phyloP scores from a whole-genome alignment of 2,113 vertebrate genomes.

The Cyprinus carpio region DNA sequence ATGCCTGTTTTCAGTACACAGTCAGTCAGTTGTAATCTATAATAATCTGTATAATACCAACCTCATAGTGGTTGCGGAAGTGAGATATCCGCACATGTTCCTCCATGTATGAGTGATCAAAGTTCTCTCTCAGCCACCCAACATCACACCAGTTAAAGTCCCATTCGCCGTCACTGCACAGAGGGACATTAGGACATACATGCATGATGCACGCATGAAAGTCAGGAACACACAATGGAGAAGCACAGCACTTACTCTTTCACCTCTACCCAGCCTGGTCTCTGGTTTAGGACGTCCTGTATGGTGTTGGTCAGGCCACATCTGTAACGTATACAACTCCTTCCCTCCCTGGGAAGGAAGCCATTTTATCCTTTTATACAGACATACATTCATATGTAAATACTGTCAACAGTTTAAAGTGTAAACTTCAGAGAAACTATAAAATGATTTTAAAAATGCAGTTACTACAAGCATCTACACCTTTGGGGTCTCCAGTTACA shows the following conservation, averaged over 20 bases:
- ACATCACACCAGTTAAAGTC: conserved; percentile 93
- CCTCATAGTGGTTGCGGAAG: conserved; percentile 92
- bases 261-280: conserved; percentile 86
- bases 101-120: conserved; percentile 85
- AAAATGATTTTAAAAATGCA: background rate
- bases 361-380: no score
- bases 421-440: background rate
- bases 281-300: conserved; percentile 79
- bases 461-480: background rate
- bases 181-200: background rate
- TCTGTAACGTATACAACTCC: conserved; percentile 80
- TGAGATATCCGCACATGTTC: conserved; percentile 87
- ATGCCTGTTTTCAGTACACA: background rate
- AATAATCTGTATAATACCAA: conserved; percentile 55
- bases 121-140: conserved; percentile 87
- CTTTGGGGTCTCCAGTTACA: no score
- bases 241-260: conserved; percentile 79
- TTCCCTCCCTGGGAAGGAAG: conserved; percentile 74
- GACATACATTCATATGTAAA: background rate
- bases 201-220: background rate
- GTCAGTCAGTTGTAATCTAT: background rate
- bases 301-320: conserved; percentile 80
- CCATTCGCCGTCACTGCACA: conserved; percentile 84
- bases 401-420: background rate
- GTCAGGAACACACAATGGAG: background rate